A percentile compares a stretch with the other conserved stretches of the same genome.
Conservation (phyloP, 2,797 vertebrate species). For the Gymnothorax reevesii region DNA sequence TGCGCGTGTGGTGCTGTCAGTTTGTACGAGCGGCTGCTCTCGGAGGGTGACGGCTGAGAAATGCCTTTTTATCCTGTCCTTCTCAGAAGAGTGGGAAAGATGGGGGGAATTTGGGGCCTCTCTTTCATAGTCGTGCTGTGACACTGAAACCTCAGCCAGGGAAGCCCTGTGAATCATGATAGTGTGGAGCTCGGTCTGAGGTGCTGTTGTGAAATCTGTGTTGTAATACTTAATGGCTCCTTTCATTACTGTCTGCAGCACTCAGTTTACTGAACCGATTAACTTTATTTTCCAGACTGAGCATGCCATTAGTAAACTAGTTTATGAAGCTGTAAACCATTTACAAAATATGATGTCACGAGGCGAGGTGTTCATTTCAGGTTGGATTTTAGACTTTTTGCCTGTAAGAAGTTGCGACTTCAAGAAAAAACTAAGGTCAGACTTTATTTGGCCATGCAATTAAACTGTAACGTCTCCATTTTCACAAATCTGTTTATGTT, state of each 20-base stretch:
- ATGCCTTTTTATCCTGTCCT: neutral
- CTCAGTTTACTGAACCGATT: constrained; percentile 29
- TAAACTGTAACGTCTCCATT: neutral
- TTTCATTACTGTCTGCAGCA: constrained; percentile 26
- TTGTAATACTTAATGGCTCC: neutral
- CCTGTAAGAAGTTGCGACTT: constrained; percentile 40
- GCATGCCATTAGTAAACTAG: constrained; percentile 24
- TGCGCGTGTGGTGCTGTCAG: neutral
- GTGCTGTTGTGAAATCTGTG: constrained; percentile 4
- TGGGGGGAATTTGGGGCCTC: neutral
- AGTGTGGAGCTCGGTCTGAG: neutral
- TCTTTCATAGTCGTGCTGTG: neutral
- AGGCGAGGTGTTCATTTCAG: constrained; percentile 19
- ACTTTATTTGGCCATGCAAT: neutral
- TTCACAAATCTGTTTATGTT: neutral
- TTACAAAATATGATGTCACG: constrained; percentile 39
- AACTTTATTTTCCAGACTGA: constrained; percentile 38
- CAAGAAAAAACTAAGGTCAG: neutral
- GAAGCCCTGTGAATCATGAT: neutral
- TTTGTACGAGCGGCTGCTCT: neutral
- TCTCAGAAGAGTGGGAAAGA: neutral
- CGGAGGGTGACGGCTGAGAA: neutral
- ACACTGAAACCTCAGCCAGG: constrained; percentile 1
- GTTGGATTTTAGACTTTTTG: constrained; percentile 47
- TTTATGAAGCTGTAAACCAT: constrained; percentile 36